Percentiles rank a stretch among this genome's conserved stretches.
These are phyloP conservation scores for Oegoconia quadripuncta DNA, from an alignment of 2,888 invertebrate genomes.

Conservation along the genomic window DNA sequence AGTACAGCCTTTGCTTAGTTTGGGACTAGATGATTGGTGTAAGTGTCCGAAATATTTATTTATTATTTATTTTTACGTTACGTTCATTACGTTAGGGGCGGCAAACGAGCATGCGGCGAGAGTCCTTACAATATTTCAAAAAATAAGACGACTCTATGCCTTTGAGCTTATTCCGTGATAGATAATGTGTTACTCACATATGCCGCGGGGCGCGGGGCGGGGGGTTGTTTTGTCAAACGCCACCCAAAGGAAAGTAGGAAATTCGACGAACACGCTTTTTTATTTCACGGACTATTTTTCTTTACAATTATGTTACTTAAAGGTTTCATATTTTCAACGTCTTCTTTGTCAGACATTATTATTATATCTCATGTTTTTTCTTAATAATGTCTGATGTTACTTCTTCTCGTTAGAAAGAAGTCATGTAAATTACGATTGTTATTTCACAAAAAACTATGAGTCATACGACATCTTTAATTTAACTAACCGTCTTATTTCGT, in stretches of 20 bases:
- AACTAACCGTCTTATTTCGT: too few species aligned
- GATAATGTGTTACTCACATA: slow-evolving; percentile 73
- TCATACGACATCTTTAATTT: too few species aligned
- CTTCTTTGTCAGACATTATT: slow-evolving; percentile 4
- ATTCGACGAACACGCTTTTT: slow-evolving; percentile 29
- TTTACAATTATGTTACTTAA: slow-evolving; percentile 11
- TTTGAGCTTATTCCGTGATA: slow-evolving; percentile 53
- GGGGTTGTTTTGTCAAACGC: slow-evolving; percentile 72
- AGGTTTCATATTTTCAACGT: slow-evolving; percentile 7
- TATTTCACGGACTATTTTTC: slow-evolving; percentile 17
- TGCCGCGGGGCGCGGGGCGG: slow-evolving; percentile 47
- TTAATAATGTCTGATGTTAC: slow-evolving; percentile 4
- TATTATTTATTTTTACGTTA: too few species aligned
- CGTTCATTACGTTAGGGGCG: too few species aligned
- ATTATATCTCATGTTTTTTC: neutral
- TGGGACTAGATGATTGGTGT: too few species aligned
- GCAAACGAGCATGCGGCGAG: too few species aligned
- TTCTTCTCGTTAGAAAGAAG: too few species aligned
- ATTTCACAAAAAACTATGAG: too few species aligned
- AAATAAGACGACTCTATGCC: slow-evolving; percentile 34
- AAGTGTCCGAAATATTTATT: too few species aligned
- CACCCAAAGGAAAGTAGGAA: slow-evolving; percentile 47
- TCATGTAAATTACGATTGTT: too few species aligned
- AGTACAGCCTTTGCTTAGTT: too few species aligned
- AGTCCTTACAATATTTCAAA: slow-evolving; percentile 5